Conservation (phyloP, 2,113 vertebrate genomes). For the Gavialis gangeticus region DNA sequence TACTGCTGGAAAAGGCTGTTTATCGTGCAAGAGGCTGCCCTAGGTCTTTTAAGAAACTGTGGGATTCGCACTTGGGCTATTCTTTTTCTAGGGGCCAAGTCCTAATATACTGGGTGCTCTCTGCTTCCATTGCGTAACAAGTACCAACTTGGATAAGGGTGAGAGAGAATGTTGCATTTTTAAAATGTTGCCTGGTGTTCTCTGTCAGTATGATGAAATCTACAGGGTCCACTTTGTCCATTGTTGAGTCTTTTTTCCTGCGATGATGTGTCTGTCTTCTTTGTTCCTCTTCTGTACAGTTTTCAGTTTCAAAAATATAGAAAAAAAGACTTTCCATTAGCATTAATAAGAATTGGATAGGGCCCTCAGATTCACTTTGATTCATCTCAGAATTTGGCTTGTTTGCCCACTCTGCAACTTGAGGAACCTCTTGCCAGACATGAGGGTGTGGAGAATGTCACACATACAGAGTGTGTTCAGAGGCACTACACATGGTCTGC, state of each 20-base stretch:
- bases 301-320: neutral
- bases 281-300: neutral
- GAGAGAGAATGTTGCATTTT: neutral
- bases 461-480: neutral
- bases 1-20: neutral
- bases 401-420: neutral
- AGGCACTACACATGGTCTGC: neutral
- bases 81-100: neutral
- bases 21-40: neutral
- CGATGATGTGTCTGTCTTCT: neutral
- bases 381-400: neutral
- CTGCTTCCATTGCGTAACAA: neutral
- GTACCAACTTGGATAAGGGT: neutral
- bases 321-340: accelerated
- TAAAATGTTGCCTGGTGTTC: neutral
- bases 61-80: accelerated
- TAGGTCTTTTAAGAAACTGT: neutral
- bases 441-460: neutral
- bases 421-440: neutral
- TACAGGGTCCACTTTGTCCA: neutral
- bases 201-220: accelerated
- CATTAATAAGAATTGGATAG: neutral
- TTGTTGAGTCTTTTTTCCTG: neutral
- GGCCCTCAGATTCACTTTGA: neutral
- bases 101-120: neutral